Conservation (phyloP, 2,113 vertebrate genomes). For the Grallaria varia region DNA sequence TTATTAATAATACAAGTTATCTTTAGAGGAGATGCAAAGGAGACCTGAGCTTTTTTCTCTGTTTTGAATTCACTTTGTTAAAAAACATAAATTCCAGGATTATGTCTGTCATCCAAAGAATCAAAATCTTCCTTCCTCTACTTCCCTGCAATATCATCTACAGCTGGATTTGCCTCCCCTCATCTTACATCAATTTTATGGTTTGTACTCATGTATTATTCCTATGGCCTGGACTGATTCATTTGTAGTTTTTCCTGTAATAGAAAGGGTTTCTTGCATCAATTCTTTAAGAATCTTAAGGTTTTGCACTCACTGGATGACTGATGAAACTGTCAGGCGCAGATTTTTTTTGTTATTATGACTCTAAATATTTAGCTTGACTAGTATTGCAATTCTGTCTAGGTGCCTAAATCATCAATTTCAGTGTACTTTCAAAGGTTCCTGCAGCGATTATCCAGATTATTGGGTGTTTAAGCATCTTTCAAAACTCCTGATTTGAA, state of each 20-base stretch:
- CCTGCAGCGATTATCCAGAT: neutral
- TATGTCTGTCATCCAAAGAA: neutral
- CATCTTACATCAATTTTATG: neutral
- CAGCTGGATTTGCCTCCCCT: neutral
- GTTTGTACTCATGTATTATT: neutral
- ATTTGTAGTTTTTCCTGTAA: neutral
- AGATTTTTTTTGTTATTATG: neutral
- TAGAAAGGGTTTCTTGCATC: neutral
- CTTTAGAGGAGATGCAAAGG: neutral
- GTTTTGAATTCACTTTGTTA: neutral
- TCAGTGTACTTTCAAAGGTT: neutral
- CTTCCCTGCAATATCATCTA: neutral
- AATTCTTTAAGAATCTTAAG: neutral
- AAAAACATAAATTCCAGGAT: neutral
- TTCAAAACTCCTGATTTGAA: neutral
- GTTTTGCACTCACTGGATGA: neutral
- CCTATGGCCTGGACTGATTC: neutral
- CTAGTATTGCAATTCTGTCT: neutral
- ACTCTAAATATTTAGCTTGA: neutral
- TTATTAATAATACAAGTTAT: conserved; percentile 2
- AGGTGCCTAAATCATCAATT: neutral
- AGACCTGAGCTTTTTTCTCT: neutral
- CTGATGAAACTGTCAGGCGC: neutral
- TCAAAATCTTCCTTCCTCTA: neutral
- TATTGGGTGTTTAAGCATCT: neutral